Evolutionary conservation across 2,797 vertebrate genomes (phyloP).

Genomic region (Fistularia commersonii): DNA sequence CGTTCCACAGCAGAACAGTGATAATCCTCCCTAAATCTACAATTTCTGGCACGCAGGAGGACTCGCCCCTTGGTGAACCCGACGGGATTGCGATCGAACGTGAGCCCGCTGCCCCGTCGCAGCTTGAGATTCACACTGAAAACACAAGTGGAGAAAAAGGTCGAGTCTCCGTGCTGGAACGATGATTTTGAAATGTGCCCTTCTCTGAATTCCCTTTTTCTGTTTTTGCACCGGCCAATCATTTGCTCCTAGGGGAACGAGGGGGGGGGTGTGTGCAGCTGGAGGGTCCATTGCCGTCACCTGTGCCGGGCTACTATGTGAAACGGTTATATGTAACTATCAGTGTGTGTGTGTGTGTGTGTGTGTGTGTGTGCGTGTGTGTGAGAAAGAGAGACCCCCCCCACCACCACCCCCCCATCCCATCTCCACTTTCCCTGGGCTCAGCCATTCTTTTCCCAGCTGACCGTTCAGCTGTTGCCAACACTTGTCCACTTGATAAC

Average conservation of each 20-base stretch:
- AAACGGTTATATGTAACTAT: conserved; percentile 21
- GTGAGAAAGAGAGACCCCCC: too few species aligned
- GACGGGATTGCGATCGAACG: conserved; percentile 10
- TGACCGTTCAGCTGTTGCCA: conserved; percentile 75
- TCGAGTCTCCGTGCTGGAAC: neutral
- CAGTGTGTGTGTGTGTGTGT: conserved; percentile 12
- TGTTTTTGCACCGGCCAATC: neutral
- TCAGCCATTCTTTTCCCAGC: conserved; percentile 72
- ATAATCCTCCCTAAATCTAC: conserved; percentile 50
- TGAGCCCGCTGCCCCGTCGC: conserved; percentile 4
- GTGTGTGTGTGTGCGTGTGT: too few species aligned
- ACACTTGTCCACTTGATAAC: conserved; percentile 66
- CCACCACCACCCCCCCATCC: neutral
- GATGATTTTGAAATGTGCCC: neutral
- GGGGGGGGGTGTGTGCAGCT: neutral
- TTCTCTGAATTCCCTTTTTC: conserved; percentile 4
- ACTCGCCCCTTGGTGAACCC: conserved; percentile 10
- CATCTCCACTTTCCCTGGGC: conserved; percentile 67
- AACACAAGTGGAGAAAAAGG: conserved; percentile 2
- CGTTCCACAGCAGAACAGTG: conserved; percentile 45
- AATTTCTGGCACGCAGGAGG: conserved; percentile 33
- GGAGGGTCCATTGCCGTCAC: conserved; percentile 44
- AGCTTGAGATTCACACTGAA: neutral
- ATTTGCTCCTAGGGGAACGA: too few species aligned
- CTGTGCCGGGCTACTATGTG: conserved; percentile 36